phyloP scores from a whole-genome alignment of 2,888 invertebrate genomes.

The Drosophila gaucha region DNA sequence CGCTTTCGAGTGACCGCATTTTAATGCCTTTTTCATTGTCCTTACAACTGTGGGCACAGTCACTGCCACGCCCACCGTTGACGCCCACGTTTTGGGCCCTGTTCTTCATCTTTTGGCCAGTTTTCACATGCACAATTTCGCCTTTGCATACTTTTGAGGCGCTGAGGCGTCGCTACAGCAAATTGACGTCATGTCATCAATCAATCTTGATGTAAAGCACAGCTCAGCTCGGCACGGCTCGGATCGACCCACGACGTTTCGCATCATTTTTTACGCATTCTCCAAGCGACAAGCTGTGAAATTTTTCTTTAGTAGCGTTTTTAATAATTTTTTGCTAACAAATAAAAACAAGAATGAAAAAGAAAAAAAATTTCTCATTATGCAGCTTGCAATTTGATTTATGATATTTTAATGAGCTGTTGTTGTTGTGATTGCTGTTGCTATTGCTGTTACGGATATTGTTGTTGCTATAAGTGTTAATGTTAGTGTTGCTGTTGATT shows the following conservation, averaged over 20 bases:
- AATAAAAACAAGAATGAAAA: too few species aligned
- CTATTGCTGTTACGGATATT: neutral
- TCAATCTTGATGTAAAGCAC: constrained; percentile 70
- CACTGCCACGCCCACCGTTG: constrained; percentile 1
- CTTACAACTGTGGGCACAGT: constrained; percentile 43
- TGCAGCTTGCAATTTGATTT: constrained; percentile 67
- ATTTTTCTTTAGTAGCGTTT: constrained; percentile 18
- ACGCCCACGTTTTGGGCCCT: constrained; percentile 11
- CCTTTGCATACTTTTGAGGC: constrained; percentile 57
- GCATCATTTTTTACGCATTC: constrained; percentile 32
- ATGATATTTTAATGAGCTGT: constrained; percentile 77
- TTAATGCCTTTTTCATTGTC: constrained; percentile 80
- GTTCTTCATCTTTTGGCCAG: neutral
- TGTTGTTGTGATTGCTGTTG: constrained; percentile 5
- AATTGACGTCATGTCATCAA: constrained; percentile 79
- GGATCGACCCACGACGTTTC: neutral
- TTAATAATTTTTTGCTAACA: constrained; percentile 31
- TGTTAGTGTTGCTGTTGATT: neutral
- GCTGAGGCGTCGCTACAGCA: constrained; percentile 44
- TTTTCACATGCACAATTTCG: constrained; percentile 55
- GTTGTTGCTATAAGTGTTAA: too few species aligned
- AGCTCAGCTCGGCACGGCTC: constrained; percentile 10
- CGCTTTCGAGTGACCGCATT: constrained; percentile 63
- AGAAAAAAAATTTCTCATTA: constrained; percentile 45
- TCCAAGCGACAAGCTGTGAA: constrained; percentile 52